Evolutionary conservation across 2,888 invertebrate genomes (phyloP), one percentile per base, ranked within the genome.

Genomic region (Pardosa pseudoannulata): DNA sequence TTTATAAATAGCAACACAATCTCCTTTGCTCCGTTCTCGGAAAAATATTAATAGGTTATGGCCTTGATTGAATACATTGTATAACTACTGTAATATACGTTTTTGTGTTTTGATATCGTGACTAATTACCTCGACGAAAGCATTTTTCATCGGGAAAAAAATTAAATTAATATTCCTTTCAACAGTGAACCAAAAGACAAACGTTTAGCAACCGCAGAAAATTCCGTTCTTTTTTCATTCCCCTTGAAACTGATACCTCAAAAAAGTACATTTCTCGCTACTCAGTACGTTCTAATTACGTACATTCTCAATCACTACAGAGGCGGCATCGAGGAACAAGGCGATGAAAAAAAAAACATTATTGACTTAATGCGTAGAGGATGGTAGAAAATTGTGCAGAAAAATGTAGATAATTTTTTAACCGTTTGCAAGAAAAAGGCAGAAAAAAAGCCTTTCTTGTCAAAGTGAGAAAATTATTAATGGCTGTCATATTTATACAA

Each of bases 261-360:
- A 56, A 56, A 56, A 23, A 23, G 23, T 56, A 23, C 5, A 23
- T 56, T 19, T 23, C 23, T 23, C 72, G 46, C 71, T 65, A 31
- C 73, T 41, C 73, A 80, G 65, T 29, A 73, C 23, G 79, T 29
- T 73, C 65, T 80, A 79, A 73, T 73, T 80, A 73, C 41, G 28
- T 46, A 46, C 70, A 32, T 65, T 73, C 73, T 65, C 79, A 73
- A 80, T 80, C 73, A 71, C 39, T 16, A 62, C 70, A 27, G 19
- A 64, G 5, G 36, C 36, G 65, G 27, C 72, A 46, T 64, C 71
- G 13, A 39, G 32, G 50, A 7, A 9, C 23, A 31, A 19, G n/a
- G 64, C 78, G 27, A 70, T 39, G 27, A 27, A 23, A n/a, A 19
- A 27, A 28, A 19, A 73, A 73, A 67, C 79, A 73, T 19, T 68